These are phyloP conservation scores for Catocala nupta DNA, from an alignment of 2,888 invertebrate genomes.

Conservation along the genomic window DNA sequence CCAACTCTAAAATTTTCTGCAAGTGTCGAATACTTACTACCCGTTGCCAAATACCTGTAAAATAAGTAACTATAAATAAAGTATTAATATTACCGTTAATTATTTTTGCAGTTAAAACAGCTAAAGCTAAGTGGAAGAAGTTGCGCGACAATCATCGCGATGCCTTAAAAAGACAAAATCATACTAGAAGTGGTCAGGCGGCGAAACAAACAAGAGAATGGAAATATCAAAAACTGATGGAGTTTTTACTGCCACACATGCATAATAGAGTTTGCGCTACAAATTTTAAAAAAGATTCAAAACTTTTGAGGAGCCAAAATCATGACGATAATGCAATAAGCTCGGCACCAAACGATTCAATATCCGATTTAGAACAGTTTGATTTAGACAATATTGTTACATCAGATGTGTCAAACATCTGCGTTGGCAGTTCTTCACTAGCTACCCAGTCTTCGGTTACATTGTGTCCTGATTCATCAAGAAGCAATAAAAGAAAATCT, in stretches of 20 bases:
- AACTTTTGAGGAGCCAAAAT: neutral
- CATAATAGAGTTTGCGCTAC: conserved; percentile 14
- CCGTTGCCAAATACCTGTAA: conserved; percentile 18
- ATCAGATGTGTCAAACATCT: too few species aligned
- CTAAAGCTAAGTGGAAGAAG: conserved; percentile 31
- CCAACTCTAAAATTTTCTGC: conserved; percentile 19
- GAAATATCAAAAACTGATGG: conserved; percentile 19
- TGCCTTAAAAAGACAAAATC: conserved; percentile 33
- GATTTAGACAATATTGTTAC: too few species aligned
- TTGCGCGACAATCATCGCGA: conserved; percentile 33
- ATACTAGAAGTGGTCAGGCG: conserved; percentile 23
- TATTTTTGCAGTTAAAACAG: conserved; percentile 22
- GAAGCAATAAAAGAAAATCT: too few species aligned
- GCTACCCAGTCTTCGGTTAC: too few species aligned
- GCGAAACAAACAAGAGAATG: conserved; percentile 27
- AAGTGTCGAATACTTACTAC: conserved; percentile 5
- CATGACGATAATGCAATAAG: conserved; percentile 1
- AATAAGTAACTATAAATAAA: too few species aligned
- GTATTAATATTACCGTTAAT: too few species aligned
- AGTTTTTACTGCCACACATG: conserved; percentile 8
- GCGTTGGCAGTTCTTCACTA: too few species aligned
- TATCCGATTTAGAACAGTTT: too few species aligned
- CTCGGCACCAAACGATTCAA: conserved; percentile 11
- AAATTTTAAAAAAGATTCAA: neutral
- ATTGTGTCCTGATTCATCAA: too few species aligned